Evolutionary conservation across 2,113 vertebrate genomes (phyloP), one percentile per base, ranked within the genome.

Genomic region (Axis porcinus): DNA sequence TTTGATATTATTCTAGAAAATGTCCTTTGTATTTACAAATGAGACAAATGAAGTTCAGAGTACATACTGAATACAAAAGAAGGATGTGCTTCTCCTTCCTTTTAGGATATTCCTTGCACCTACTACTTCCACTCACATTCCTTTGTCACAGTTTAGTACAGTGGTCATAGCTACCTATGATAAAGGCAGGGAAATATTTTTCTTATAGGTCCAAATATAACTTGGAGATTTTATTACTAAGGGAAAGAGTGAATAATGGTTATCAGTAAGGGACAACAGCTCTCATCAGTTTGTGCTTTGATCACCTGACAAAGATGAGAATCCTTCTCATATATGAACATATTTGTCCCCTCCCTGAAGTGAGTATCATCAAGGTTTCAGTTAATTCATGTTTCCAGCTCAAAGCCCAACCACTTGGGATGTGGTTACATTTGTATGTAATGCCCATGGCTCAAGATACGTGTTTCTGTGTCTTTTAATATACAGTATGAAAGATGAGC

Each of bases 41-140:
- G 14, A 74, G 11, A 74, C 67, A 82, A 55, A 7, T 40, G 47
- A 79, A 11, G 9, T 52, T 27, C 74, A 85, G 0, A n/a, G 3
- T 83, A 47, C 0, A 40, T 11, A 62, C 10, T n/a, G n/a, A 78
- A 57, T 36, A 62, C n/a, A 33, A 40, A 43, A 21, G 23, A 67
- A 81, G 2, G 4, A 3, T 15, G 0, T 15, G 4, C 12, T 4
- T 1, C 19, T 55, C 11, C 15, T 79, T 3, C 16, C 33, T 76
- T n/a, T 89, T 81, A 50, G 21, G 4, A n/a, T 43, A 40, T 3
- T 21, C 5, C 7, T 43, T 67, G 3, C 1, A 55, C 14, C 6
- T 14, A 23, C 54, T 36, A 21, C 4, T 92, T 86, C 2, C 17
- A 93, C 16, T 95, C 4, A 70, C 7, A 52, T 55, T 54, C 12